Base-by-base conservation (phyloP, 1,140 invertebrate genomes). In the Sarcophaga bullata region DNA sequence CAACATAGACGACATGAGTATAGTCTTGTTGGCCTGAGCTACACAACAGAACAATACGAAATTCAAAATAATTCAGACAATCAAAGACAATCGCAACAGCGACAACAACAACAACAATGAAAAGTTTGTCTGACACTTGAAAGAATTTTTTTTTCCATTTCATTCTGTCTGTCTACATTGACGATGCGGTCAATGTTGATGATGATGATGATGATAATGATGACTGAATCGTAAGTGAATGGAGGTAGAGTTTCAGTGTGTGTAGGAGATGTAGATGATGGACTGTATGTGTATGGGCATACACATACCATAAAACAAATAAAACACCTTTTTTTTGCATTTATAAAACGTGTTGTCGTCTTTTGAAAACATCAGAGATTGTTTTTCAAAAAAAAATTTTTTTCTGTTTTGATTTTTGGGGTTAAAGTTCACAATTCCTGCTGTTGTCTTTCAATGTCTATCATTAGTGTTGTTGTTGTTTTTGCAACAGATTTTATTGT, bases 241-340 rank as follows among this genome's bases (percentile, higher is more conserved):
- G 62, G 50, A 68, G 47, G 10, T 25, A 13, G 13, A 47, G 37
- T 75, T 15, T 75, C 9, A 47, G 49, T 50, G n/a, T 17, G 75
- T 78, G 48, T 52, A 25, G 19, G 62, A 13, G 15, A 10, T 10
- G 9, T 17, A 62, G 58, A 62, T 72, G 62, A 25, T 19, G n/a
- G 6, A 25, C 37, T 72, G 17, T 72, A n/a, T 72, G 4, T 72
- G 62, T 72, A 9, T 25, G 62, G n/a, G 19, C n/a, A n/a, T 72
- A 25, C 19, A 72, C 62, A 37, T 37, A 37, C 25, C 25, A 37
- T 37, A 37, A 72, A 78, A 78, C 75, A 78, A 78, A 78, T 78
- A 78, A 78, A 78, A 78, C 75, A 78, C 75, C 75, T 78, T 78
- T 76, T 78, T 13, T 52, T 9, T 52, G 50, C 50, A 1, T 13